Conservation (phyloP, 2,888 invertebrate genomes). For the Buathra laborator region DNA sequence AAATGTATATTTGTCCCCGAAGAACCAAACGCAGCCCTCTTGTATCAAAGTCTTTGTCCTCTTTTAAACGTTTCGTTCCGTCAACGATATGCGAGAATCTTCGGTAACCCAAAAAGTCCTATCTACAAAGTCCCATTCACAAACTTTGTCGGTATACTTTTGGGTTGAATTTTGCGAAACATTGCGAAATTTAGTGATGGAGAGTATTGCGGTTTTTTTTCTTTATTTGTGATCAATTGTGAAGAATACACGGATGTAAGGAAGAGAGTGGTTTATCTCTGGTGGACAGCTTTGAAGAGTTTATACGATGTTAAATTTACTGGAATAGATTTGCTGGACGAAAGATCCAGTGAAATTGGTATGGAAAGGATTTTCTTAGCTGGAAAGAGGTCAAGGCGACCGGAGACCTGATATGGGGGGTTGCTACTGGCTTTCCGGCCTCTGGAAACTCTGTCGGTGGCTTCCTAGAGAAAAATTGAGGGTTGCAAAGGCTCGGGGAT, state of each 20-base stretch:
- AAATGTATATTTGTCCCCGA: conserved; percentile 17
- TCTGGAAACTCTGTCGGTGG: conserved; percentile 36
- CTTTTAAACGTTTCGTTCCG: not conserved
- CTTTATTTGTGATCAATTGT: conserved; percentile 21
- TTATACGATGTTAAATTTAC: conserved; percentile 58
- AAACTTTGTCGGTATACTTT: not conserved
- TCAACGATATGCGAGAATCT: not conserved
- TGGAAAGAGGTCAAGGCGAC: conserved; percentile 61
- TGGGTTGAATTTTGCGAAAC: not conserved
- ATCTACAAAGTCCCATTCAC: not conserved
- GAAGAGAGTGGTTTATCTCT: conserved; percentile 47
- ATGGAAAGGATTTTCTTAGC: conserved; percentile 29
- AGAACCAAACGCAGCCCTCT: not conserved
- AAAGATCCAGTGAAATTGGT: conserved; percentile 2
- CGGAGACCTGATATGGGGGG: not conserved
- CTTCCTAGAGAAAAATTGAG: conserved; percentile 28
- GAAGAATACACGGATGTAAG: conserved; percentile 10
- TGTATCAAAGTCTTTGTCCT: not conserved
- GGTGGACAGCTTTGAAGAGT: conserved; percentile 43
- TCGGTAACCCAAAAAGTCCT: not conserved
- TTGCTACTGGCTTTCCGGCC: conserved; percentile 11
- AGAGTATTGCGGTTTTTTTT: conserved; percentile 21
- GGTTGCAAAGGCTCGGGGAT: conserved; percentile 60
- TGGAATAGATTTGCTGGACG: conserved; percentile 61
- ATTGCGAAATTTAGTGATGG: not conserved